Evolutionary conservation across 53 echinoderm and acorn worm genomes (phyloP), one percentile per base, ranked within the genome.

Genomic region (Crossaster papposus): DNA sequence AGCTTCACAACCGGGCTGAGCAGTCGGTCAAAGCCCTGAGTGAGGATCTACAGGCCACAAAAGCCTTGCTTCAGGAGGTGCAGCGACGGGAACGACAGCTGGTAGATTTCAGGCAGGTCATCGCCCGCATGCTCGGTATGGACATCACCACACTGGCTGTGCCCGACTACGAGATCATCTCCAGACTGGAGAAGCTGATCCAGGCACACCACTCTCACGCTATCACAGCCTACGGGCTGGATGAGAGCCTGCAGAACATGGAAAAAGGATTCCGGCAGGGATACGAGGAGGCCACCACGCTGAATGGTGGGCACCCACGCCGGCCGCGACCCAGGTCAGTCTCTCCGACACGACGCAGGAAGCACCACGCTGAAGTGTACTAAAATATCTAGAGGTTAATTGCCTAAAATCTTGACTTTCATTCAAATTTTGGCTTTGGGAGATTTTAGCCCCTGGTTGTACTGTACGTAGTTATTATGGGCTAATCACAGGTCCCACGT

Each of bases 161-260:
- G 6, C 99, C 99, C 0, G 99, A 99, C 91, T 99, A 99, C 37
- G 99, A 99, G 92, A 96, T 99, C 90, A 96, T 99, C 88, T 88
- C 99, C 32, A 89, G 96, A 63, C 77, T 99, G 82, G 99, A 99
- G 88, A 96, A 96, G 91, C 85, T 99, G 37, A 99, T 99, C 78
- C 99, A 99, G 93, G 99, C 99, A 0, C 99, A 99, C 80, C 99
- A 99, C 90, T 96, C 99, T 7, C 96, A 99, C 70, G 87, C 99
- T 62, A 92, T 99, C 78, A 96, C 96, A 0, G 90, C 96, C 2
- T 90, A 92, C 36, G 90, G 93, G 17, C 79, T 96, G 71, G 96
- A 97, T 63, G 89, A 94, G 64, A 93, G 93, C 78, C 70, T 99
- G 90, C 83, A 87, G 20, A 92, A 93, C 52, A 95, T 96, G 95